Percentiles rank a stretch among this genome's conserved stretches.
Evolutionary conservation across 2,888 invertebrate species (phyloP).

Genomic region (Spodoptera exigua): DNA sequence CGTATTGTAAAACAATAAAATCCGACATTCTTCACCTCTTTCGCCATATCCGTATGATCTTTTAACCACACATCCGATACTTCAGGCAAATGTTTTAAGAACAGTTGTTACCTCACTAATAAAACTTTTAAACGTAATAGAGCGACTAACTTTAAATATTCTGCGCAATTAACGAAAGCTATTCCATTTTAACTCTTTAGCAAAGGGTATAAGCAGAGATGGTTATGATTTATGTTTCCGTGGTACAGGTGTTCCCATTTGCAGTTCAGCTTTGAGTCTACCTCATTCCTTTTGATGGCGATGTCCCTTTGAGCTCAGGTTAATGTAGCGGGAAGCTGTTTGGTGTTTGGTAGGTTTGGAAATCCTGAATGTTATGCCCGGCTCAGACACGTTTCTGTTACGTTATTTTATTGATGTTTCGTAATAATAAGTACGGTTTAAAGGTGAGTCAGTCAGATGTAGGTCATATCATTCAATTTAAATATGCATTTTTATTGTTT

Average conservation of each 20-base stretch:
- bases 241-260: conserved; percentile 49
- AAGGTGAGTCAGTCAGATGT: too few species aligned
- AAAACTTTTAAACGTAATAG: conserved; percentile 6
- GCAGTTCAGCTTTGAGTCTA: conserved; percentile 49
- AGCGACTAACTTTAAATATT: conserved; percentile 11
- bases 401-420: too few species aligned
- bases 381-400: conserved; percentile 19
- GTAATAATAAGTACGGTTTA: too few species aligned
- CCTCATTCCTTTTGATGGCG: conserved; percentile 43
- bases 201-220: conserved; percentile 32
- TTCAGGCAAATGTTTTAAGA: too few species aligned
- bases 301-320: conserved; percentile 62
- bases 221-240: conserved; percentile 56
- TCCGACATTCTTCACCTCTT: too few species aligned
- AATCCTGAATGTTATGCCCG: conserved; percentile 12
- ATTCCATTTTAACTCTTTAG: conserved; percentile 39
- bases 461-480: too few species aligned
- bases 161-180: conserved; percentile 26
- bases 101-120: background rate
- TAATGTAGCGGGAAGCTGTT: conserved; percentile 62
- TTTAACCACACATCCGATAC: too few species aligned
- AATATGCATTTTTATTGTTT: too few species aligned
- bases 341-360: conserved; percentile 37
- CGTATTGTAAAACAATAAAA: too few species aligned
- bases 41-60: too few species aligned